Evolutionary conservation across 2,888 invertebrate genomes (phyloP), one percentile per base, ranked within the genome.

Genomic region (Napeogenes inachia): DNA sequence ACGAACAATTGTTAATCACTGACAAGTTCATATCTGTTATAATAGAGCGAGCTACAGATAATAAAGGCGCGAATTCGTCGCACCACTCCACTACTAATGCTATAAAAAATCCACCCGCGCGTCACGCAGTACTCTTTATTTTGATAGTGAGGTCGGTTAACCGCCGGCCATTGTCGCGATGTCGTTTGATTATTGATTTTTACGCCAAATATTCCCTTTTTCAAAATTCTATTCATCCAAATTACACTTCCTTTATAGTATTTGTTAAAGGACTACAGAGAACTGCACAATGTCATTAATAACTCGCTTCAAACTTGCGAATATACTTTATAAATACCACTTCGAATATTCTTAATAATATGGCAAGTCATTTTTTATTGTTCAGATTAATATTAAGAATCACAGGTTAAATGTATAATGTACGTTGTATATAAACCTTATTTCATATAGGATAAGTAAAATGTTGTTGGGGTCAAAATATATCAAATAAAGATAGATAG

Each of bases 141-240:
- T 87, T 87, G 85, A 88, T 88, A 88, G 89, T 81, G 84, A 80
- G 76, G 79, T 80, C 84, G 83, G 80, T 81, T 84, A 85, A 87
- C 89, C 87, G 85, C 82, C 76, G 73, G 68, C 84, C 71, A 82
- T 89, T 89, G 89, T 89, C 78, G 71, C 71, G 69, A 72, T 72
- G 76, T 79, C 84, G 79, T 85, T 84, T 82, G 85, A 89, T 89
- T 90, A 89, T 90, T 90, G 90, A 90, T 90, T 89, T 89, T 89
- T 86, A 89, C 89, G 89, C 89, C 81, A 88, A 87, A 89, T 85
- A 84, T 83, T 85, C 77, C 82, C 82, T 87, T 87, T 87, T 83
- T 78, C 73, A 72, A 79, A 81, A 83, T 74, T 75, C 85, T 77
- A 87, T 89, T 89, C 82, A 87, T 76, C 73, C 78, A 82, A 87